Percentiles rank a stretch among this genome's conserved stretches.
Evolutionary conservation across 2,888 invertebrate genomes (phyloP).

Genomic region (Odiellus spinosus): DNA sequence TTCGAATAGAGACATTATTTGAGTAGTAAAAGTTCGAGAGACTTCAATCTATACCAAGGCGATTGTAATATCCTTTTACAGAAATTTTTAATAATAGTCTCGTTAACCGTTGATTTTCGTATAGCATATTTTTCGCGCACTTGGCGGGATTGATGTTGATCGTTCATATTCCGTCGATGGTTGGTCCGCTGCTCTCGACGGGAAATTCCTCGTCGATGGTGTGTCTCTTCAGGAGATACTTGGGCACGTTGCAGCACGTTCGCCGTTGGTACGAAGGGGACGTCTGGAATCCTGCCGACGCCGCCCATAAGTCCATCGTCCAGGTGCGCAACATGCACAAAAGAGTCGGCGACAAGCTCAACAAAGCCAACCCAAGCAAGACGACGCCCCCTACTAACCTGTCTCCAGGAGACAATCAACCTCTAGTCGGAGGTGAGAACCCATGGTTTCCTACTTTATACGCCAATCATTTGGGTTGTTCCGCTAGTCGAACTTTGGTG

Average conservation of each 20-base stretch:
- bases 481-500: too few relatives aligned
- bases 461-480: too few relatives aligned
- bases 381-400: too few relatives aligned
- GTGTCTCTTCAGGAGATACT: slow-evolving; percentile 48
- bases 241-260: slow-evolving; percentile 60
- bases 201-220: slow-evolving; percentile 19
- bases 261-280: slow-evolving; percentile 46
- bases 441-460: too few relatives aligned
- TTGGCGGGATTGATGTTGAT: slow-evolving; percentile 19
- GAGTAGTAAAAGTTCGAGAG: too few relatives aligned
- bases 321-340: slow-evolving; percentile 37
- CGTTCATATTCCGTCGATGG: slow-evolving; percentile 18
- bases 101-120: too few relatives aligned
- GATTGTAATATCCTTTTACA: too few relatives aligned
- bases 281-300: slow-evolving; percentile 40
- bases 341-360: slow-evolving; percentile 27
- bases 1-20: too few relatives aligned
- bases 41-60: too few relatives aligned
- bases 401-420: too few relatives aligned
- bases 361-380: slow-evolving; percentile 1
- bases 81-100: too few relatives aligned
- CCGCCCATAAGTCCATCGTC: slow-evolving; percentile 33
- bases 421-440: not conserved
- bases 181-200: slow-evolving; percentile 16
- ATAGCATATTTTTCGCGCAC: slow-evolving; percentile 19